phyloP scores from a whole-genome alignment of 2,113 vertebrate genomes.

The Kobus ellipsiprymnus region DNA sequence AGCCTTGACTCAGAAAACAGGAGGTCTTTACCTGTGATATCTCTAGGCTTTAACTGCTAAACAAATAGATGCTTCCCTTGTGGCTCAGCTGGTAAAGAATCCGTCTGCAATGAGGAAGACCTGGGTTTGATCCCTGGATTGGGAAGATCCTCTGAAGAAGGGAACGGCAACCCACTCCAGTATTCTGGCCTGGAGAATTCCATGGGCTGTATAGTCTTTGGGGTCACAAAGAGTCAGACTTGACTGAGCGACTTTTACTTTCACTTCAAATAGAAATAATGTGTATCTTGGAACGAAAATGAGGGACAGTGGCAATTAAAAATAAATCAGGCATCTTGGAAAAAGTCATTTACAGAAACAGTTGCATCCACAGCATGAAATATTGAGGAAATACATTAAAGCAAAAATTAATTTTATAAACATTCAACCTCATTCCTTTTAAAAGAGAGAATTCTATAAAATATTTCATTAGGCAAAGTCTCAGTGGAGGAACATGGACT shows the following conservation, averaged over 20 bases:
- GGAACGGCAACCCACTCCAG: background rate
- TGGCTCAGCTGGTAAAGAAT: background rate
- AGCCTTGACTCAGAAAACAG: background rate
- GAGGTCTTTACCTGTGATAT: background rate
- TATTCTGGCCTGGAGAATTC: background rate
- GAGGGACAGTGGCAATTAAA: conserved; percentile 77
- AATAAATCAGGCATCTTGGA: conserved; percentile 73
- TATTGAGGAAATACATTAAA: conserved; percentile 70
- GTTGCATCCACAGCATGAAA: conserved; percentile 74
- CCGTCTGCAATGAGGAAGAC: rapidly evolving
- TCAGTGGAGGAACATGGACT: conserved; percentile 27
- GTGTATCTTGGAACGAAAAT: conserved; percentile 54
- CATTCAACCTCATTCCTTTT: conserved; percentile 59
- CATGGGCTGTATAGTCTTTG: background rate
- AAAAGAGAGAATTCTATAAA: conserved; percentile 37
- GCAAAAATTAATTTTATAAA: conserved; percentile 73
- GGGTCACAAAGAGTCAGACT: background rate
- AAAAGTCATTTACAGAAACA: conserved; percentile 75
- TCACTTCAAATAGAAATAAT: conserved; percentile 22
- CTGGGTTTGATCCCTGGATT: background rate
- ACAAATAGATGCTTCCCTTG: background rate
- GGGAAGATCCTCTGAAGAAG: background rate
- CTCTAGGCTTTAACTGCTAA: conserved; percentile 46
- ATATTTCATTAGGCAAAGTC: conserved; percentile 62
- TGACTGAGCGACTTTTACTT: rapidly evolving